Conservation (phyloP, 2,113 vertebrate species). For the Raphicerus campestris region DNA sequence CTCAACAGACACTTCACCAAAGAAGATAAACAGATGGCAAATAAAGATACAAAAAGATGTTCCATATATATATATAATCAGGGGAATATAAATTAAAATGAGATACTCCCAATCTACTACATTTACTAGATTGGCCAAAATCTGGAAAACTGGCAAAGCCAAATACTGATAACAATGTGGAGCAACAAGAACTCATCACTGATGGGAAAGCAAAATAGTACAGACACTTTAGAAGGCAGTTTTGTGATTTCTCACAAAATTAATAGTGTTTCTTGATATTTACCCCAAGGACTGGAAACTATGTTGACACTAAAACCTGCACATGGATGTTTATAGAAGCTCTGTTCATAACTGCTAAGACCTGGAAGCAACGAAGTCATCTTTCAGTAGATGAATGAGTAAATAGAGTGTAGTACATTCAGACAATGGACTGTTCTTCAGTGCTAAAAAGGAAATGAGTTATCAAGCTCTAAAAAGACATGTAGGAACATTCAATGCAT, state of each 20-base stretch:
- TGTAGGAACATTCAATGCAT: neutral
- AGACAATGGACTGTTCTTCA: neutral
- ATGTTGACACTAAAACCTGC: neutral
- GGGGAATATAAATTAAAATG: neutral
- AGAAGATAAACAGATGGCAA: neutral
- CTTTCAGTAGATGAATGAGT: neutral
- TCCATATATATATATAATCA: neutral
- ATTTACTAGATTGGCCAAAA: neutral
- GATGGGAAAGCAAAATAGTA: neutral
- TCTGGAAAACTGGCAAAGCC: neutral
- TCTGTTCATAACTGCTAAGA: neutral
- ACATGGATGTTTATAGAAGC: neutral
- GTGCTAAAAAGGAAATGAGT: neutral
- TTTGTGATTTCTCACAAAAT: neutral
- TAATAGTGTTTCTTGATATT: neutral
- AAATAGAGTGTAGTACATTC: neutral
- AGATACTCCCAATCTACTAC: neutral
- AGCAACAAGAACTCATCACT: neutral
- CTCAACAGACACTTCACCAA: neutral
- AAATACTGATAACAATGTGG: neutral
- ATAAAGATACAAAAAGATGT: neutral
- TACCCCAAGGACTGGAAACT: neutral
- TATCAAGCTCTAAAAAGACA: neutral
- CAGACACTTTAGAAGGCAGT: neutral
- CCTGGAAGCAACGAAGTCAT: neutral